These are phyloP conservation scores for Perccottus glenii DNA, from an alignment of 2,113 vertebrate species.

Conservation along the genomic window DNA sequence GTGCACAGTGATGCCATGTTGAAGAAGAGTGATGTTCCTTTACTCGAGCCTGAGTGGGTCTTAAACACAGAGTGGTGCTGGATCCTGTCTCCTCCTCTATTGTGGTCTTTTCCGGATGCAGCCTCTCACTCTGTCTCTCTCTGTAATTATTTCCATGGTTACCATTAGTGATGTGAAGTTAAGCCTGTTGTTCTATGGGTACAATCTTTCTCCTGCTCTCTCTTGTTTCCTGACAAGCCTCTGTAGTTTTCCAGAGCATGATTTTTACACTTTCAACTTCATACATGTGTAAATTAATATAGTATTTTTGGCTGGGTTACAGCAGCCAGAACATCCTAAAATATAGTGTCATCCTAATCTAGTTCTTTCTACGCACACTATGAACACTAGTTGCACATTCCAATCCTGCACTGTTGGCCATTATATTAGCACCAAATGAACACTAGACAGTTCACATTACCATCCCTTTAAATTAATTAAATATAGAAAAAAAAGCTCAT, in stretches of 20 bases:
- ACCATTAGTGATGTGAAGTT: constrained; percentile 80
- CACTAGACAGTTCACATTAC: too few species aligned
- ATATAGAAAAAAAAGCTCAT: too few species aligned
- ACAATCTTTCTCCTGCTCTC: constrained; percentile 65
- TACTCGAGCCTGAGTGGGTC: too few species aligned
- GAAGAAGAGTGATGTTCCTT: too few species aligned
- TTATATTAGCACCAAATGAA: too few species aligned
- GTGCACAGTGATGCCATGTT: not conserved
- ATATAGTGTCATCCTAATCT: too few species aligned
- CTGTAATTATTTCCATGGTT: constrained; percentile 86
- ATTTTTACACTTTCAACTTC: not conserved
- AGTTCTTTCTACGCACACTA: too few species aligned
- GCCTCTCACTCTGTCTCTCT: constrained; percentile 59
- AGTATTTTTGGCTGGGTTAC: not conserved
- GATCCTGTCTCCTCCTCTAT: constrained; percentile 25
- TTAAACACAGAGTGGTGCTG: too few species aligned
- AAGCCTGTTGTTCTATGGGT: constrained; percentile 72
- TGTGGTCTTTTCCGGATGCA: constrained; percentile 24
- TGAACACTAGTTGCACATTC: too few species aligned
- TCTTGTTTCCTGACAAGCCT: constrained; percentile 8
- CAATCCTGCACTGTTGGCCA: too few species aligned
- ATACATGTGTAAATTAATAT: not conserved
- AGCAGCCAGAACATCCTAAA: too few species aligned
- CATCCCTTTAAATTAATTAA: too few species aligned
- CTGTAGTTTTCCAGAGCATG: not conserved